Conservation (phyloP, 2,797 vertebrate species). For the Chiropotes sagulatus region DNA sequence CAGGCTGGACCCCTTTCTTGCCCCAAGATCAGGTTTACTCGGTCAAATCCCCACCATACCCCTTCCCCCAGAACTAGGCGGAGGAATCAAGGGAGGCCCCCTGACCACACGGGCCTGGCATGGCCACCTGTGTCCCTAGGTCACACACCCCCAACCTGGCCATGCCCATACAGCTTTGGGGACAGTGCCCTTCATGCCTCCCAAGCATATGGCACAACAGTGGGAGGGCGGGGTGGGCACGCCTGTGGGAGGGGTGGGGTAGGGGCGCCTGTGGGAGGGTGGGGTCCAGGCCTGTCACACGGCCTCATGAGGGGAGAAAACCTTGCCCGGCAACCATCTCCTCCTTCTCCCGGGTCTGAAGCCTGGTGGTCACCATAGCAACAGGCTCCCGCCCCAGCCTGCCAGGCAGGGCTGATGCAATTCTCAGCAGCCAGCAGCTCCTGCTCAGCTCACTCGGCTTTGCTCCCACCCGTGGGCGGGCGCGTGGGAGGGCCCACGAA, state of each 20-base stretch:
- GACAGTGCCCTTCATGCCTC: not conserved
- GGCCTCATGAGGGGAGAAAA: not conserved
- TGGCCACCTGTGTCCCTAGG: not conserved
- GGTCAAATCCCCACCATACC: not conserved
- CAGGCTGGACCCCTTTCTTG: not conserved
- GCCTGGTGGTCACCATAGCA: conserved; percentile 79
- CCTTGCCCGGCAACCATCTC: conserved; percentile 55
- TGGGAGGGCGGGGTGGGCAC: not conserved
- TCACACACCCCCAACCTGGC: not conserved
- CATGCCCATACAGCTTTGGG: not conserved
- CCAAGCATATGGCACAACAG: not conserved
- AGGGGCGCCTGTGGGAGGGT: not conserved
- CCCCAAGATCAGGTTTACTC: not conserved
- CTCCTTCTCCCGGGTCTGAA: conserved; percentile 62
- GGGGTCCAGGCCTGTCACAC: not conserved
- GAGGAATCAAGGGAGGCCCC: not conserved
- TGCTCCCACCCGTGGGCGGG: conserved; percentile 5
- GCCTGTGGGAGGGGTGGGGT: not conserved
- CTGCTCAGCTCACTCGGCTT: not conserved
- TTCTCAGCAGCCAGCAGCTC: conserved; percentile 55
- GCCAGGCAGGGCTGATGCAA: conserved; percentile 73
- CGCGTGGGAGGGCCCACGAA: not conserved
- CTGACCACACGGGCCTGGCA: not conserved
- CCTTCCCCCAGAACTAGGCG: not conserved
- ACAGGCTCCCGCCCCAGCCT: conserved; percentile 78